Evolutionary conservation across 1,140 invertebrate genomes (phyloP), one percentile per base, ranked within the genome.

Genomic region (Euwallacea fornicatus): DNA sequence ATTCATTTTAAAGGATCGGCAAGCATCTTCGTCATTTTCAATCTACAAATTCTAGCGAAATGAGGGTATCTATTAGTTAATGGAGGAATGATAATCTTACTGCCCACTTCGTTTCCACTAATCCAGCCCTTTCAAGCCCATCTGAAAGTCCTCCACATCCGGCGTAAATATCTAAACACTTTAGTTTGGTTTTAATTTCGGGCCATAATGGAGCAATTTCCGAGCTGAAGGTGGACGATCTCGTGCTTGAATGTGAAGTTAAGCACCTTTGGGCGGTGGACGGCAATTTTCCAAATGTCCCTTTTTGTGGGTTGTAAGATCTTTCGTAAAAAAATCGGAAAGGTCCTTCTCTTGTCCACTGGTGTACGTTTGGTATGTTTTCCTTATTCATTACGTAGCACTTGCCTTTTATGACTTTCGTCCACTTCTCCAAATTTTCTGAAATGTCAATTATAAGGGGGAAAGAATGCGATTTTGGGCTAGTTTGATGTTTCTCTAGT

Each of bases 131-230:
- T 76, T 93, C 88, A 13, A 95, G 83, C 1, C 91, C 91, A 74
- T 88, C 86, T 0, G 88, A 89, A 44, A 91, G 77, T 6, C 91
- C 93, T 61, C 93, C 94, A 82, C 93, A 95, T 0, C 94, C 94
- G 74, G 93, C 91, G 83, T 95, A 95, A n/a, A 95, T 89, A 81
- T 95, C 93, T 54, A 96, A 80, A 50, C 87, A 88, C 75, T 83
- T 82, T 13, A 95, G 80, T 60, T 86, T 87, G 58, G 79, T 81
- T 0, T 81, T 68, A 50, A 86, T 78, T 46, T 76, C 42, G 43
- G 75, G 79, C 79, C 75, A 83, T 21, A 55, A 8, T 6, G 75
- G 74, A 66, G 81, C 80, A 0, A 80, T 72, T 59, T 69, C 67
- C 33, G 77, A 33, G 21, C 4, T 33, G 21, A 33, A 33, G 4